Percentiles rank a stretch among this genome's conserved stretches.
Evolutionary conservation across 2,797 vertebrate genomes (phyloP).

Genomic region (Sebastes nivosus): DNA sequence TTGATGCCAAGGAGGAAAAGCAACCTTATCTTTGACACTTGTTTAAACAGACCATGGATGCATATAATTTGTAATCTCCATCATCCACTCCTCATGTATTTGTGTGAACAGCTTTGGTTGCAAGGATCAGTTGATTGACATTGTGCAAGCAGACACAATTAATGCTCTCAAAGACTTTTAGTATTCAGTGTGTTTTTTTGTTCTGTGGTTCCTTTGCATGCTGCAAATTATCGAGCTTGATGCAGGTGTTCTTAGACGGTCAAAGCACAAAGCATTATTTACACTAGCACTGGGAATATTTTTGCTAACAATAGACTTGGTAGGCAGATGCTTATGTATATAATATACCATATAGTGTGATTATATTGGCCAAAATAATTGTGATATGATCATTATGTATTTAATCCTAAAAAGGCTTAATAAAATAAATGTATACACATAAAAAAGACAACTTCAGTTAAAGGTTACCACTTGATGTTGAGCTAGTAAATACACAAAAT

Average conservation of each 20-base stretch:
- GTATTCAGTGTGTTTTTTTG: slow-evolving; percentile 19
- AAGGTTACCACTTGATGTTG: neutral
- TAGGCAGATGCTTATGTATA: neutral
- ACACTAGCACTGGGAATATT: neutral
- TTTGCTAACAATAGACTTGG: neutral
- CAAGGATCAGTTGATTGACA: slow-evolving; percentile 60
- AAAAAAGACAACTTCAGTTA: neutral
- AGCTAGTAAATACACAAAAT: neutral
- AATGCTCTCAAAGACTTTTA: slow-evolving; percentile 45
- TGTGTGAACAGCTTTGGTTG: slow-evolving; percentile 64
- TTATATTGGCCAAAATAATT: neutral
- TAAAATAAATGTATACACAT: neutral
- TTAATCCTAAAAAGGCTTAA: neutral
- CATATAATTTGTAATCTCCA: slow-evolving; percentile 56
- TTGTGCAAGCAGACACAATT: slow-evolving; percentile 43
- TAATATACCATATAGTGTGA: neutral
- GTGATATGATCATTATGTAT: neutral
- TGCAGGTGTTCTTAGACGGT: neutral
- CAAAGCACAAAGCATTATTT: neutral
- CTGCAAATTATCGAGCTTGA: neutral
- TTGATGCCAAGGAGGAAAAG: slow-evolving; percentile 39
- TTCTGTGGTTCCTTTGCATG: slow-evolving; percentile 2
- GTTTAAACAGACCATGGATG: slow-evolving; percentile 56
- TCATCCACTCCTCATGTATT: slow-evolving; percentile 45
- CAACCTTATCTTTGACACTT: slow-evolving; percentile 55